These are phyloP conservation scores for Decapterus maruadsi DNA, from an alignment of 2,797 vertebrate genomes.

Conservation along the genomic window DNA sequence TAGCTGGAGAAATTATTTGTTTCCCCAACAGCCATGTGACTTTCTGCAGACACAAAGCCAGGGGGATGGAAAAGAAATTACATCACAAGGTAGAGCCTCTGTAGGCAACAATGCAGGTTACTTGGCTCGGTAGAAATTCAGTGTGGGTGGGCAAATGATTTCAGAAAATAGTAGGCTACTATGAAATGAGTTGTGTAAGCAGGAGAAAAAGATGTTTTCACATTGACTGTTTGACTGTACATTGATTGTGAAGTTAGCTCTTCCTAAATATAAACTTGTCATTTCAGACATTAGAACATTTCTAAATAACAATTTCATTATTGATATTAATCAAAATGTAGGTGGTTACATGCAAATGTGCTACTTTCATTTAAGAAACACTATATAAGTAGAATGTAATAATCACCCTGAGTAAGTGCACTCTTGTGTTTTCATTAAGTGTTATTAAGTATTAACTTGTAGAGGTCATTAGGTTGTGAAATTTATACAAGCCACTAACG, in stretches of 20 bases:
- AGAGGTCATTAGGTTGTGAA: neutral
- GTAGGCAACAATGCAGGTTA: conserved; percentile 31
- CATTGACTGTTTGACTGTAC: neutral
- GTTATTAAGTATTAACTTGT: neutral
- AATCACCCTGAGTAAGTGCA: too few relatives aligned
- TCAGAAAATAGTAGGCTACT: neutral
- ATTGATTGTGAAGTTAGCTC: neutral
- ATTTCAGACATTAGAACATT: neutral
- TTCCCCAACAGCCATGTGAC: conserved; percentile 60
- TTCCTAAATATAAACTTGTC: neutral
- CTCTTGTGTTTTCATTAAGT: neutral
- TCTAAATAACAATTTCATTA: neutral
- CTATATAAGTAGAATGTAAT: too few relatives aligned
- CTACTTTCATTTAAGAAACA: too few relatives aligned
- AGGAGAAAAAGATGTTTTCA: neutral
- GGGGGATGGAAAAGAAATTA: conserved; percentile 60
- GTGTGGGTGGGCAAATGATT: neutral
- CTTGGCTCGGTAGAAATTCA: conserved; percentile 27
- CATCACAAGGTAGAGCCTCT: conserved; percentile 50
- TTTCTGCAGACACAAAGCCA: conserved; percentile 65
- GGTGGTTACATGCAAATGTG: too few relatives aligned
- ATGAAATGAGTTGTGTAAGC: neutral
- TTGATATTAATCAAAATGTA: too few relatives aligned
- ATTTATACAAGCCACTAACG: neutral
- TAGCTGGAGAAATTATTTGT: conserved; percentile 74